phyloP scores from a whole-genome alignment of 2,113 vertebrate species.

The Datnioides undecimradiatus region DNA sequence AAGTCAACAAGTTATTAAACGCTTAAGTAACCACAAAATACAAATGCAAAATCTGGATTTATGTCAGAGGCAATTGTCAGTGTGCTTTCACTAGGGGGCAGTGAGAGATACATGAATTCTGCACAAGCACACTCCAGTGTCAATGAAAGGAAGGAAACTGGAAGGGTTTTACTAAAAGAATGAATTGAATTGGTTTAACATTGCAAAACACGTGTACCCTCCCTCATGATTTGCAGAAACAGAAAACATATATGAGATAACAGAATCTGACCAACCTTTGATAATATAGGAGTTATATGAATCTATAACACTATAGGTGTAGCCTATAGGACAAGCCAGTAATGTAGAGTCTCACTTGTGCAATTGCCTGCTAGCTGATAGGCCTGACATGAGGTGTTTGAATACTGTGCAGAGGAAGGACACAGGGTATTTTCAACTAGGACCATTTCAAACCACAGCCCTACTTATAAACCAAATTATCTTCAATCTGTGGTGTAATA shows the following conservation, averaged over 20 bases:
- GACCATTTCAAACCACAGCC: neutral
- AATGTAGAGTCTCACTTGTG: neutral
- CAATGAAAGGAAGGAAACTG: neutral
- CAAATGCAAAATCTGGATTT: neutral
- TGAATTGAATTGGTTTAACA: slow-evolving; percentile 5
- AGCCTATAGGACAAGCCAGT: neutral
- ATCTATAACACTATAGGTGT: too few species aligned
- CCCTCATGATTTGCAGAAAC: neutral
- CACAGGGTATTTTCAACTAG: neutral
- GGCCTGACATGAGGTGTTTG: slow-evolving; percentile 30
- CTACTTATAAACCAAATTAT: neutral
- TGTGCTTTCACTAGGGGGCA: slow-evolving; percentile 57
- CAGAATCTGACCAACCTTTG: neutral
- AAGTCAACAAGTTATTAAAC: neutral
- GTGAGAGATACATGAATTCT: slow-evolving; percentile 21
- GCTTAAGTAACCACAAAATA: neutral
- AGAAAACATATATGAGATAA: neutral
- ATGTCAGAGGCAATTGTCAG: neutral
- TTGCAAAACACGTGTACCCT: neutral
- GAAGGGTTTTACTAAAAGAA: neutral
- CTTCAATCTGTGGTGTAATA: neutral
- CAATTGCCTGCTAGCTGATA: slow-evolving; percentile 40
- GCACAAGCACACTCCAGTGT: neutral
- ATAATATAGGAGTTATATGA: neutral
- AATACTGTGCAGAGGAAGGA: slow-evolving; percentile 20